A percentile compares a stretch with the other conserved stretches of the same genome.
Conservation (phyloP, 2,888 invertebrate species). For the Metacarcinus magister region DNA sequence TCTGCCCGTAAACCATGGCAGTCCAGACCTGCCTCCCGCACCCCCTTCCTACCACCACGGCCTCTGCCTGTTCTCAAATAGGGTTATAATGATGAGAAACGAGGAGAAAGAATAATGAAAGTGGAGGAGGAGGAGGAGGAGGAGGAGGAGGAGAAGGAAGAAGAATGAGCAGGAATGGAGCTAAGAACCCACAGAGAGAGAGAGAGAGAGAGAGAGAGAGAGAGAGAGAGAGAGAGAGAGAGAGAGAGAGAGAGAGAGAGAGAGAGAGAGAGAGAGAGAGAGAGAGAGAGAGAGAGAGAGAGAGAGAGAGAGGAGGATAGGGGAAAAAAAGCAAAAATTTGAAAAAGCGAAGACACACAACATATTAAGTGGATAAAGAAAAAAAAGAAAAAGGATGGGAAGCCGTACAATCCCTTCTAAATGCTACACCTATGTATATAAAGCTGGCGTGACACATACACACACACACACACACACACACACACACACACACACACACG, state of each 20-base stretch:
- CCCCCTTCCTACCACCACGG: not conserved
- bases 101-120: constrained; percentile 29
- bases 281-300: not conserved
- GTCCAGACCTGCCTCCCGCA: not conserved
- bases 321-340: not conserved
- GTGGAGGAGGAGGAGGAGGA: not conserved
- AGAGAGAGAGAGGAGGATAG: not conserved
- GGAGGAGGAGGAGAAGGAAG: no score
- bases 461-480: constrained; percentile 5
- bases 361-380: not conserved
- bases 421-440: not conserved
- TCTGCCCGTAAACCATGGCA: not conserved
- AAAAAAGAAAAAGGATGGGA: not conserved
- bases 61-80: not conserved
- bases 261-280: not conserved
- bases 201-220: constrained; percentile 33
- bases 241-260: not conserved
- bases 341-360: not conserved
- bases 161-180: no score
- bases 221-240: not conserved
- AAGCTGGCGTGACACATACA: not conserved
- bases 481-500: not conserved
- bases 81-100: constrained; percentile 21
- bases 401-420: not conserved
- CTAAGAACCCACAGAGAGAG: not conserved